phyloP scores from a whole-genome alignment of 2,888 invertebrate species.

The Trisateles emortualis region DNA sequence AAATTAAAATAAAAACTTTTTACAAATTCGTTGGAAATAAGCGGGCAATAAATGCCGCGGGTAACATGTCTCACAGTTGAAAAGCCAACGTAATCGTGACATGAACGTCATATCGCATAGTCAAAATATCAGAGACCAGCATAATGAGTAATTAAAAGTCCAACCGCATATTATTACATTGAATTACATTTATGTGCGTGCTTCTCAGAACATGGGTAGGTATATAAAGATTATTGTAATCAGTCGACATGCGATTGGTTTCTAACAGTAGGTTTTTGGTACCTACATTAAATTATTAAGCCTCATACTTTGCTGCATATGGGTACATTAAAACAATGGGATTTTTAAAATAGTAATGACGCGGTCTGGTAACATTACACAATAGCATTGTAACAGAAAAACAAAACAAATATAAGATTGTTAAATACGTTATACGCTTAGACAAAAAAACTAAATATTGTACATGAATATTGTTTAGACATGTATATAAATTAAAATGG shows the following conservation, averaged over 20 bases:
- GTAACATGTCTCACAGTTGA: neutral
- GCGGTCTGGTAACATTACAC: neutral
- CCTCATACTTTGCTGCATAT: too few relatives aligned
- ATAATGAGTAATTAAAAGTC: neutral
- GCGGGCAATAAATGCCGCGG: neutral
- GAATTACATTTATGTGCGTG: neutral
- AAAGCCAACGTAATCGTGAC: neutral
- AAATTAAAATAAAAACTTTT: slow-evolving; percentile 12
- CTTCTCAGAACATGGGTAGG: neutral
- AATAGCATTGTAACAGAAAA: neutral
- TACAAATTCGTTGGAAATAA: slow-evolving; percentile 21
- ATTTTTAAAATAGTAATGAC: neutral
- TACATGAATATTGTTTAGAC: slow-evolving; percentile 10
- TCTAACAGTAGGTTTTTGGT: neutral
- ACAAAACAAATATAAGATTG: neutral
- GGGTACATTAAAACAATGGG: neutral
- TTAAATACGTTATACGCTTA: slow-evolving; percentile 29
- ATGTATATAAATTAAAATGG: slow-evolving; percentile 12
- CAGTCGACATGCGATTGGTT: neutral
- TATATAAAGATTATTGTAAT: neutral
- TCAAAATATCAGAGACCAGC: neutral
- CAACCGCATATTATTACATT: slow-evolving; percentile 5
- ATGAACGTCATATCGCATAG: neutral
- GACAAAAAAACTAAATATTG: slow-evolving; percentile 30
- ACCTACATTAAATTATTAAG: too few relatives aligned